Evolutionary conservation across 2,797 vertebrate genomes (phyloP), one percentile per base, ranked within the genome.

Genomic region (Neopelma chrysocephalum): DNA sequence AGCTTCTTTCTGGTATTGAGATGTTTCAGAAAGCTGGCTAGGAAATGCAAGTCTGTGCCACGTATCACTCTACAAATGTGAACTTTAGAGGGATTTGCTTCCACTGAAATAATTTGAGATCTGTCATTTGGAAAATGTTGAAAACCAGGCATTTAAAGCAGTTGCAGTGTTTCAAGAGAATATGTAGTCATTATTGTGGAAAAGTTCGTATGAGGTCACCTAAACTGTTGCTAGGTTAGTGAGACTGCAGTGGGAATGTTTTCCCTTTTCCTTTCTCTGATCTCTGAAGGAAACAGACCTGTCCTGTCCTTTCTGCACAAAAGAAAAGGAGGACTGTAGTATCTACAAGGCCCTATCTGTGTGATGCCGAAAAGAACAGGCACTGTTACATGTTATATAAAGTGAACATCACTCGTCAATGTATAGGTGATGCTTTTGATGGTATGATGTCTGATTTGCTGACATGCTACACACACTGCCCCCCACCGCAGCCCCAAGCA

Each of bases 161-260:
- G 27, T 65, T 2, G 0, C 40, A 23, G 19, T 53, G 32, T 90
- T 90, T 78, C 57, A 51, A n/a, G 60, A 64, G 47, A 94, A 38
- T 54, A 10, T 54, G 22, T 43, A 58, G 66, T 81, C 5, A 3
- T n/a, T 93, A 8, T 82, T 93, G 87, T 66, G 78, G 81, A 61
- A 51, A 78, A 83, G 93, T 94, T 95, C 66, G 0, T 65, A 26
- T 65, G 73, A 94, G 87, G 95, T 96, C 76, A 62, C 82, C 76
- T 94, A 82, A 75, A 81, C 29, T 65, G 80, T 94, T 95, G 87
- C 85, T 94, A 54, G 34, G 50, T 71, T 93, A 45, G 83, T 29
- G 22, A 80, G 20, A 29, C 66, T 78, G 31, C 48, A 51, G 34
- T 69, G 69, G 69, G 61, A 93, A 61, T 90, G 45, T 71, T 90